Evolutionary conservation across 2,797 vertebrate genomes (phyloP), one percentile per base, ranked within the genome.

Genomic region (Darevskia mixta): DNA sequence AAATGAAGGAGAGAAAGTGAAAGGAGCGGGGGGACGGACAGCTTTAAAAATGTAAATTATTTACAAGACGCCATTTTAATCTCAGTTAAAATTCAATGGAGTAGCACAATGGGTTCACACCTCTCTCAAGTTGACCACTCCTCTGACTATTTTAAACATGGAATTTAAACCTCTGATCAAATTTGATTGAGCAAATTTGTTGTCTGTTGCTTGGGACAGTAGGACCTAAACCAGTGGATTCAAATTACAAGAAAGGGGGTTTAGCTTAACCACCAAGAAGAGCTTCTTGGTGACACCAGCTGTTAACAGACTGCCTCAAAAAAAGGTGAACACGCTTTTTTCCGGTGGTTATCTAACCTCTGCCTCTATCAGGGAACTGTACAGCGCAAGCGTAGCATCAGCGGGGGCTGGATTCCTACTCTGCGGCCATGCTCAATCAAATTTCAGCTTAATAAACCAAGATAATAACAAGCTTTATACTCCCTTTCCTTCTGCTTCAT

Each of bases 1-100:
- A 91, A 93, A 94, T 20, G 32, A 69, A 69, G 2, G 3, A 69
- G 32, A 7, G n/a, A 43, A 25, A 73, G 58, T 6, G 58, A 6
- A 49, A 17, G 32, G 2, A 55, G 27, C 13, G 49, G 25, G 0
- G 25, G 5, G 27, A 43, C 4, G n/a, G 27, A n/a, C 1, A 41
- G 5, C 72, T 8, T 61, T n/a, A 25, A 61, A 79, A 49, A 61
- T 61, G 17, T 71, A 43, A 45, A n/a, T 67, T 79, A 66, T 64
- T 66, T 43, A 3, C 6, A 73, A 20, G 29, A 49, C 2, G 25
- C 13, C 61, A 17, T 64, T 55, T 61, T 23, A 71, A 43, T 32
- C 25, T 8, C 35, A 43, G 11, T 79, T 66, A 79, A 41, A 2
- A 69, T 69, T 78, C 10, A 64, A 5, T 23, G 7, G 41, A 11